These are phyloP conservation scores for Andrena fulva DNA, from an alignment of 2,888 invertebrate species.

Conservation along the genomic window DNA sequence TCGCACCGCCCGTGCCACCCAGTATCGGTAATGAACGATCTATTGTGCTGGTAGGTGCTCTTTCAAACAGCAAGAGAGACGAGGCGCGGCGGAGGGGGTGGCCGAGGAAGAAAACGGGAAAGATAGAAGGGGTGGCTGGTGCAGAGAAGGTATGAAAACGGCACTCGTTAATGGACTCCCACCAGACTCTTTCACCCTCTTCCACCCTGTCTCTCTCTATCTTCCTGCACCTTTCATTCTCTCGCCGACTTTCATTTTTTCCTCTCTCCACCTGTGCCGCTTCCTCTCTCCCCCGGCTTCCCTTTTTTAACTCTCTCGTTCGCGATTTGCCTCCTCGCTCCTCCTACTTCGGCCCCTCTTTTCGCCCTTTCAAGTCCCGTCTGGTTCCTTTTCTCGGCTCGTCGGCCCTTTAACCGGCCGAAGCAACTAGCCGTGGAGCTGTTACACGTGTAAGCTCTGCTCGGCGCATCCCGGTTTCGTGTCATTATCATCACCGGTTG, in stretches of 20 bases:
- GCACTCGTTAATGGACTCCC: conserved; percentile 81
- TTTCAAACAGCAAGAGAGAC: conserved; percentile 63
- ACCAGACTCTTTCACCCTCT: conserved; percentile 64
- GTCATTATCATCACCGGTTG: conserved; percentile 47
- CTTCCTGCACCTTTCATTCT: conserved; percentile 16
- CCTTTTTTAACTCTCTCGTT: conserved; percentile 12
- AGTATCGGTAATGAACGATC: conserved; percentile 84
- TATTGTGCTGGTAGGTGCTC: conserved; percentile 78
- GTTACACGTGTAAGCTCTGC: conserved; percentile 58
- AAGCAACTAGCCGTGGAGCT: conserved; percentile 23
- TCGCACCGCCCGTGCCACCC: conserved; percentile 50
- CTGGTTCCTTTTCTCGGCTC: conserved; percentile 11
- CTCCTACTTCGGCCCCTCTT: background rate
- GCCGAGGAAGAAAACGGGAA: conserved; percentile 29
- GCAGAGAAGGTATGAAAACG: conserved; percentile 77
- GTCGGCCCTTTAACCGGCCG: conserved; percentile 49
- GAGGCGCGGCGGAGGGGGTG: conserved; percentile 32
- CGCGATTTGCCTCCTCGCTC: conserved; percentile 21
- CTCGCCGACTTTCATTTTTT: conserved; percentile 17
- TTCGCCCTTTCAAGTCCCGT: conserved; percentile 9
- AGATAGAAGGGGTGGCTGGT: conserved; percentile 48
- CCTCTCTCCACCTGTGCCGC: background rate
- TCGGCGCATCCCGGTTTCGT: conserved; percentile 13
- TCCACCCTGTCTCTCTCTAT: conserved; percentile 33
- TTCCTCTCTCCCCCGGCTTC: conserved; percentile 19